A percentile compares a stretch with the other conserved stretches of the same genome.
Evolutionary conservation across 2,797 vertebrate genomes (phyloP).

Genomic region (Myiothlypis coronata): DNA sequence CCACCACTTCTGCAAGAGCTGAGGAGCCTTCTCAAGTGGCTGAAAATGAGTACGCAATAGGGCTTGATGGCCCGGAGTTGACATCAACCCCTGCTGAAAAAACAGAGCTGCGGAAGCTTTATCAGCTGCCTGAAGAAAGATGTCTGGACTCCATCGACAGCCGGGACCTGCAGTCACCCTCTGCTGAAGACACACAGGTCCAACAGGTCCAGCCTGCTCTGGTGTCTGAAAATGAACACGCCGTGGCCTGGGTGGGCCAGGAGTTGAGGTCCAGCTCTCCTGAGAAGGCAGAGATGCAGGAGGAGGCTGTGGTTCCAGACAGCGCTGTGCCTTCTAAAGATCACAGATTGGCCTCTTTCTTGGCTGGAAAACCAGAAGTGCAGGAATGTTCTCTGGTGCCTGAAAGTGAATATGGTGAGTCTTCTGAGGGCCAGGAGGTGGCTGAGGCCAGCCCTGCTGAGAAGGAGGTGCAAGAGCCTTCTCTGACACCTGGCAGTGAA

Average conservation of each 20-base stretch:
- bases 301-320: neutral
- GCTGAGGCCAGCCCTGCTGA: neutral
- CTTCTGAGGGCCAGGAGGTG: neutral
- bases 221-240: neutral
- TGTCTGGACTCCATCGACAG: neutral
- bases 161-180: neutral
- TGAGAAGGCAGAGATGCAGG: neutral
- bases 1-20: neutral
- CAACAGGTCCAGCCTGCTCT: neutral
- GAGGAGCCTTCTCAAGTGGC: neutral
- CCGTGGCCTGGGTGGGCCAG: neutral
- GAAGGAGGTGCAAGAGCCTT: neutral
- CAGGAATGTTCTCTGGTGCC: neutral
- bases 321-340: neutral
- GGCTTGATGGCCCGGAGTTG: neutral
- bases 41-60: neutral
- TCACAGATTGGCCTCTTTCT: neutral
- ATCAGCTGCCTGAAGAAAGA: neutral
- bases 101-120: neutral
- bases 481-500: neutral
- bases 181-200: neutral
- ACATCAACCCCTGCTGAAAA: constrained; percentile 1
- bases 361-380: neutral
- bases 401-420: neutral
- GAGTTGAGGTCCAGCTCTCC: constrained; percentile 19